Percentiles rank a stretch among this genome's conserved stretches.
Evolutionary conservation across 1,140 invertebrate genomes (phyloP).

Genomic region (Megalopta genalis): DNA sequence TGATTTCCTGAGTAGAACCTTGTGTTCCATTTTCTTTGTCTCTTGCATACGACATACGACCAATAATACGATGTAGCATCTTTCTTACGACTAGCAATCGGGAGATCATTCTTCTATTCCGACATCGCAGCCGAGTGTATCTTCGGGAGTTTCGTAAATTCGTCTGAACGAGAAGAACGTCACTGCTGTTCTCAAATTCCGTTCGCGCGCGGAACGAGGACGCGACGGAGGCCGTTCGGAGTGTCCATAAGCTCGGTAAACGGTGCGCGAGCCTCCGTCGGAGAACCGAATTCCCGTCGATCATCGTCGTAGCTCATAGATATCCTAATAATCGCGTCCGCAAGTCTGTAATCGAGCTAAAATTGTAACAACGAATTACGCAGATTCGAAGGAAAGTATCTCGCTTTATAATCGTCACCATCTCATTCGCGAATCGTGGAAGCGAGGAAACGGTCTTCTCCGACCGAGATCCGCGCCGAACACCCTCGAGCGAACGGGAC

Average conservation of each 20-base stretch:
- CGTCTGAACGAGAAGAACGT: neutral
- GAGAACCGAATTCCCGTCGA: neutral
- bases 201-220: neutral
- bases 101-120: neutral
- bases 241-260: no score
- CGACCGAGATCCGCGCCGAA: neutral
- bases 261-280: no score
- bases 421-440: neutral
- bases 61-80: neutral
- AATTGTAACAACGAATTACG: constrained; percentile 1
- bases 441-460: neutral
- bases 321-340: no score
- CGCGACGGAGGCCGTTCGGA: neutral
- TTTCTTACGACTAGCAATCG: neutral
- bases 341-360: no score
- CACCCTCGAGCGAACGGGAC: neutral
- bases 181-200: constrained; percentile 26
- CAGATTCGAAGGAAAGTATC: neutral
- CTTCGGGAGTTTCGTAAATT: no score
- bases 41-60: neutral
- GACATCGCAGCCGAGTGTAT: neutral
- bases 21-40: neutral
- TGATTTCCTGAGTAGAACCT: neutral
- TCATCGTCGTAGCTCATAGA: neutral
- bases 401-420: neutral